Base-by-base conservation (phyloP, 2,888 invertebrate genomes). In the Crepidodera aurea region DNA sequence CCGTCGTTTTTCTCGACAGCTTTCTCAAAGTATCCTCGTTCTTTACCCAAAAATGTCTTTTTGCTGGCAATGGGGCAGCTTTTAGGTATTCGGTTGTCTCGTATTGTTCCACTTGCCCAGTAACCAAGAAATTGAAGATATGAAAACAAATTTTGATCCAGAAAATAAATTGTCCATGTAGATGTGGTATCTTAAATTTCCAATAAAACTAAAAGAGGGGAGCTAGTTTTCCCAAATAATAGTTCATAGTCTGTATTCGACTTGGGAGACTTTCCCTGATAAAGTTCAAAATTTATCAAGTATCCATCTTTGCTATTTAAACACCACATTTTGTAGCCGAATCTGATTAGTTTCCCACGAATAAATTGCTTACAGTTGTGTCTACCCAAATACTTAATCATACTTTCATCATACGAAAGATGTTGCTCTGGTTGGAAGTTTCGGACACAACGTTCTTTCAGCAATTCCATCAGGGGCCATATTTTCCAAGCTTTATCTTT, bases 11-110 rank as follows among this genome's bases (percentile, higher is more conserved):
- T 61, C 12, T 55, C 39, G 13, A 55, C 8, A 50, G 13, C 29
- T 29, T 50, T 51, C 19, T 61, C 32, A 40, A 51, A 54, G 51
- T 57, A 59, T 69, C 42, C 70, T 72, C 19, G 71, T 69, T 25
- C 54, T 42, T 59, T 29, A 51, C 48, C 27, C 29, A 22, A 5
- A 27, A 42, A 15, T 22, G 22, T 25, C 42, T 54, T 54, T 16
- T 42, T 54, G 42, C 13, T 5, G 7, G n/a, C 13, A 22, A 42
- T 42, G 12, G 25, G 40, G 12, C 42, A 54, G 39, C 2, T 46
- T 46, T 7, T 7, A 46, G 22, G 44, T 46, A 46, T 46, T 15
- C 42, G 40, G 16, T 54, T 54, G 6, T 54, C 42, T 25, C 32
- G 15, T 29, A 42, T 39, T 51, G 51, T 22, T n/a, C 51, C 29